Conservation (phyloP, 2,113 vertebrate genomes). For the Epinephelus cyanopodus region DNA sequence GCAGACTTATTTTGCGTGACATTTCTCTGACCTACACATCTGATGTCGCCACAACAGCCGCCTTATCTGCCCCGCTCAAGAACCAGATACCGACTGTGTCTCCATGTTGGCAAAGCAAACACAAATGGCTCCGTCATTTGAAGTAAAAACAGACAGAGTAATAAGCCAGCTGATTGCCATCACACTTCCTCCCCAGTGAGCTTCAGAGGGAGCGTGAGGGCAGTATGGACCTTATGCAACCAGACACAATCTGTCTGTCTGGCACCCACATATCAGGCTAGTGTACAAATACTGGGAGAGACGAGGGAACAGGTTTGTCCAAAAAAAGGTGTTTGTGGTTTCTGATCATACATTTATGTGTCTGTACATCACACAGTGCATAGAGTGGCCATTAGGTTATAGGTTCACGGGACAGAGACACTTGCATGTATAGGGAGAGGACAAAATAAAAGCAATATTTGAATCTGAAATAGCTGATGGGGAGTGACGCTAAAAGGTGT, state of each 20-base stretch:
- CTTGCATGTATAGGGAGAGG: background rate
- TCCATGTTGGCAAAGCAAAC: constrained; percentile 78
- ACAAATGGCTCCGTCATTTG: constrained; percentile 35
- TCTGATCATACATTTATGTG: constrained; percentile 4
- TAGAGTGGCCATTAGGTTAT: background rate
- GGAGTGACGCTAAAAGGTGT: background rate
- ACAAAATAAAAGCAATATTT: background rate
- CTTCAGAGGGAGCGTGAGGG: background rate
- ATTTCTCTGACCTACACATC: constrained; percentile 36
- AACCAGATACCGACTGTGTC: constrained; percentile 33
- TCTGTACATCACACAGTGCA: constrained; percentile 23
- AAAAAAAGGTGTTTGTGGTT: background rate
- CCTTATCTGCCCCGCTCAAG: constrained; percentile 26
- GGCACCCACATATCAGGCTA: constrained; percentile 10
- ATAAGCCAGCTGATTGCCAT: constrained; percentile 50
- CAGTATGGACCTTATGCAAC: constrained; percentile 44
- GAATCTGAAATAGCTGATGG: background rate
- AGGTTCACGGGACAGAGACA: background rate
- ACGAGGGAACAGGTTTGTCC: constrained; percentile 26
- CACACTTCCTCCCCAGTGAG: constrained; percentile 57
- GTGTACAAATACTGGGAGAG: constrained; percentile 1
- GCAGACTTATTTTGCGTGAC: background rate
- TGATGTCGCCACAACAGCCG: background rate
- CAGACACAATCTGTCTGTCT: constrained; percentile 12
- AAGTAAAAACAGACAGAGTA: constrained; percentile 68